Evolutionary conservation across 2,113 vertebrate species (phyloP).

Genomic region (Pituophis catenifer): DNA sequence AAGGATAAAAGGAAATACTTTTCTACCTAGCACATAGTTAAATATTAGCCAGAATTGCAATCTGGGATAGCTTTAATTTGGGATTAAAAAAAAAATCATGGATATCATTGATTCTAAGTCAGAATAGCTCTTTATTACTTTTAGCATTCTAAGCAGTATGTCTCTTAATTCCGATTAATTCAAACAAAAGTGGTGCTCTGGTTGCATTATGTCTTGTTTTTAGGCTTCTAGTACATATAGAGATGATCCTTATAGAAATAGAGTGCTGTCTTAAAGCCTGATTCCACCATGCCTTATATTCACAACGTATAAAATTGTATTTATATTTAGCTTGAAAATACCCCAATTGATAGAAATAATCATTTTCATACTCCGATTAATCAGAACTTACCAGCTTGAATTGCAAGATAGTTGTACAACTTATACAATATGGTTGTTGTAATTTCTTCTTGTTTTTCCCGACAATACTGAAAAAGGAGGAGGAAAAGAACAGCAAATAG

Average conservation of each 20-base stretch:
- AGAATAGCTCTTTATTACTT: not conserved
- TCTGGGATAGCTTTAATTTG: not conserved
- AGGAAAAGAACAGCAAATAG: constrained; percentile 20
- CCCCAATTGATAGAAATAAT: constrained; percentile 25
- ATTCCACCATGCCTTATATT: not conserved
- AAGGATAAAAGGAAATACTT: not conserved
- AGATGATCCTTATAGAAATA: not conserved
- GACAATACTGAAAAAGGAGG: constrained; percentile 70
- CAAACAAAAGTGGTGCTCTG: not conserved
- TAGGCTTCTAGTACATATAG: not conserved
- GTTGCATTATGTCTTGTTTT: not conserved
- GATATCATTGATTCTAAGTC: not conserved
- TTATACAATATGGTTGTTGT: constrained; percentile 70
- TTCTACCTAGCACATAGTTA: not conserved
- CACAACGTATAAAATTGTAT: not conserved
- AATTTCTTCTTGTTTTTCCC: constrained; percentile 68
- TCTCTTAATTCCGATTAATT: not conserved
- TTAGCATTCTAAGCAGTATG: not conserved
- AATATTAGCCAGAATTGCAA: not conserved
- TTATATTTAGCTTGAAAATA: not conserved
- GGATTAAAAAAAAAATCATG: not conserved
- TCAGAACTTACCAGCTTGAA: constrained; percentile 74
- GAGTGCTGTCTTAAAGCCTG: not conserved
- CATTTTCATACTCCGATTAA: not conserved
- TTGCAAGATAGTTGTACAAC: constrained; percentile 74